Evolutionary conservation across 2,113 vertebrate species (phyloP).

Genomic region (Phasianus colchicus): DNA sequence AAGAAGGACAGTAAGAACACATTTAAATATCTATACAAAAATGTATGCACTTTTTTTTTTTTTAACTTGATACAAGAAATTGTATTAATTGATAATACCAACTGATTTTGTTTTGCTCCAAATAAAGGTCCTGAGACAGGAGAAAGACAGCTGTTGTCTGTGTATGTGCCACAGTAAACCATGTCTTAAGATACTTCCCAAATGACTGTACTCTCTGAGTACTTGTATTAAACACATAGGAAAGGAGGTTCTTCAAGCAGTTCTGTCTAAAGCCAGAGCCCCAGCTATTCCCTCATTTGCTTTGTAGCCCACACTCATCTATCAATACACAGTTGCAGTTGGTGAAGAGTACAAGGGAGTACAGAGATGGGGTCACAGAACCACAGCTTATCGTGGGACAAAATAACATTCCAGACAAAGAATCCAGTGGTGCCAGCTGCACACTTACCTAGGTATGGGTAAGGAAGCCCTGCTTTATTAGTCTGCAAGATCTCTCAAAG

Average conservation of each 20-base stretch:
- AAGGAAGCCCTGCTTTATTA: background rate
- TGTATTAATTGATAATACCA: slow-evolving; percentile 34
- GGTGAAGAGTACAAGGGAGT: background rate
- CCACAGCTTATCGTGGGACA: background rate
- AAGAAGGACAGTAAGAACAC: background rate
- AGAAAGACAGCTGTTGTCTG: slow-evolving; percentile 16
- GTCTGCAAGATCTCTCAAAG: background rate
- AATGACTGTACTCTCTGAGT: background rate
- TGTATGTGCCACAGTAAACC: background rate
- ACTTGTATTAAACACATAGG: background rate
- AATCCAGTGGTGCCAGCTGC: background rate
- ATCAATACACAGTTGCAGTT: background rate
- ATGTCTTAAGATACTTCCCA: background rate
- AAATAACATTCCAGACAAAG: background rate
- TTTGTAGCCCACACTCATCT: background rate
- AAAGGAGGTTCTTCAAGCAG: background rate
- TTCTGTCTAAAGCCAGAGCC: background rate
- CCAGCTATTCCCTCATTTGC: background rate
- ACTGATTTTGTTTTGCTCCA: background rate
- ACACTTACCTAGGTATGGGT: background rate
- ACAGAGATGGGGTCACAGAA: background rate
- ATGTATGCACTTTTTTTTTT: background rate
- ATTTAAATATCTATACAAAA: slow-evolving; percentile 32
- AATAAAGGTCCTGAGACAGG: slow-evolving; percentile 1
- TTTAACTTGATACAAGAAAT: background rate